Evolutionary conservation across 2,113 vertebrate genomes (phyloP).

Genomic region (Numida meleagris): DNA sequence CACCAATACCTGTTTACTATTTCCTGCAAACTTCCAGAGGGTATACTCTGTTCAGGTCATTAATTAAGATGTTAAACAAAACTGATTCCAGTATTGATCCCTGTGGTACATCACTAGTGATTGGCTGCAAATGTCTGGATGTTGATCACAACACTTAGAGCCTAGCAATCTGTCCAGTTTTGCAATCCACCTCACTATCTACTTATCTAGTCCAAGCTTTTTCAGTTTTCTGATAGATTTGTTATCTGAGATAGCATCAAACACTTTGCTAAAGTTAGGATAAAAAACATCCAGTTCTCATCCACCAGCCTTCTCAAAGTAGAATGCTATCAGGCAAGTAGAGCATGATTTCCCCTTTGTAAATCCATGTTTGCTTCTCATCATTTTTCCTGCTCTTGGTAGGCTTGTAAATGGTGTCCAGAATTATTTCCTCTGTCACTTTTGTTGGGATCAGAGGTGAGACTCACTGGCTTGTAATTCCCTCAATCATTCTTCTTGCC

Average conservation of each 20-base stretch:
- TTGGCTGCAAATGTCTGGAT: not conserved
- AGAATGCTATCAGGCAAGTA: not conserved
- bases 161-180: not conserved
- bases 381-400: not conserved
- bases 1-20: not conserved
- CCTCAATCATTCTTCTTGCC: not conserved
- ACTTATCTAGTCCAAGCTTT: not conserved
- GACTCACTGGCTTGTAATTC: not conserved
- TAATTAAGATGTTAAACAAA: not conserved
- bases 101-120: not conserved
- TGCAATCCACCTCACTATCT: not conserved
- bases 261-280: not conserved
- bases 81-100: not conserved
- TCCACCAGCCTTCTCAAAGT: not conserved
- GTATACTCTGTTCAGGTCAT: not conserved
- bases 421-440: not conserved
- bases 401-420: not conserved
- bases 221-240: not conserved
- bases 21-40: not conserved
- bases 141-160: not conserved
- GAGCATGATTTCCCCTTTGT: not conserved
- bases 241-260: not conserved
- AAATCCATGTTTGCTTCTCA: not conserved
- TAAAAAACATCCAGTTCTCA: not conserved
- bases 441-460: not conserved